phyloP scores from a whole-genome alignment of 2,113 vertebrate genomes.

The Larimichthys polyactis region DNA sequence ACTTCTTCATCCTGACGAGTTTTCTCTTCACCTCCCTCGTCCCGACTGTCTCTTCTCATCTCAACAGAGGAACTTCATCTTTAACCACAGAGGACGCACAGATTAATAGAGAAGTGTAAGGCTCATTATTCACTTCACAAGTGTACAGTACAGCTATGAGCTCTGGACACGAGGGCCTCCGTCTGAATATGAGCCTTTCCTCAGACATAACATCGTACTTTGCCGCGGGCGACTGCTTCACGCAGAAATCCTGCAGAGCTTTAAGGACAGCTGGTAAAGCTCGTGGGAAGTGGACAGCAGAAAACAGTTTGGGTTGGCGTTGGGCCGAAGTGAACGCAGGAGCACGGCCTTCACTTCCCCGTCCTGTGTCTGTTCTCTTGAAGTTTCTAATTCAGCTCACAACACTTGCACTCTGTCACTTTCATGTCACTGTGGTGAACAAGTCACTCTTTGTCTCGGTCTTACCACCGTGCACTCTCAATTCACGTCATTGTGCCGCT shows the following conservation, averaged over 20 bases:
- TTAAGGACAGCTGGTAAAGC: background rate
- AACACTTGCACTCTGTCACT: slow-evolving; percentile 47
- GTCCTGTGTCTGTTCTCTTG: slow-evolving; percentile 17
- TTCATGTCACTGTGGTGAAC: slow-evolving; percentile 54
- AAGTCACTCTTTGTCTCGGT: slow-evolving; percentile 49
- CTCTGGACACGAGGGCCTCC: too few species aligned
- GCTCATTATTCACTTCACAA: background rate
- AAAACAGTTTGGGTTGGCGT: background rate
- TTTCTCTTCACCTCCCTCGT: background rate
- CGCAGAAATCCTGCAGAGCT: background rate
- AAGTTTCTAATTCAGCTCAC: slow-evolving; percentile 45
- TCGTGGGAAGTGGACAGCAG: background rate
- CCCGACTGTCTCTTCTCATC: background rate
- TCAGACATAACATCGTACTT: background rate
- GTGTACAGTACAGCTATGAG: too few species aligned
- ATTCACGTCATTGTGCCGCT: slow-evolving; percentile 46
- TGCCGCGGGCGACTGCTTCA: background rate
- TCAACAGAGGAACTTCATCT: background rate
- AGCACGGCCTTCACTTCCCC: background rate
- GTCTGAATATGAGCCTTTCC: background rate
- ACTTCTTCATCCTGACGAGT: background rate
- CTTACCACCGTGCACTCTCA: slow-evolving; percentile 24
- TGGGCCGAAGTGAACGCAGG: background rate
- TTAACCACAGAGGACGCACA: too few species aligned
- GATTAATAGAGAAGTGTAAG: background rate